Percentiles rank a stretch among this genome's conserved stretches.
These are phyloP conservation scores for Cyclophora punctaria DNA, from an alignment of 2,888 invertebrate species.

Conservation along the genomic window DNA sequence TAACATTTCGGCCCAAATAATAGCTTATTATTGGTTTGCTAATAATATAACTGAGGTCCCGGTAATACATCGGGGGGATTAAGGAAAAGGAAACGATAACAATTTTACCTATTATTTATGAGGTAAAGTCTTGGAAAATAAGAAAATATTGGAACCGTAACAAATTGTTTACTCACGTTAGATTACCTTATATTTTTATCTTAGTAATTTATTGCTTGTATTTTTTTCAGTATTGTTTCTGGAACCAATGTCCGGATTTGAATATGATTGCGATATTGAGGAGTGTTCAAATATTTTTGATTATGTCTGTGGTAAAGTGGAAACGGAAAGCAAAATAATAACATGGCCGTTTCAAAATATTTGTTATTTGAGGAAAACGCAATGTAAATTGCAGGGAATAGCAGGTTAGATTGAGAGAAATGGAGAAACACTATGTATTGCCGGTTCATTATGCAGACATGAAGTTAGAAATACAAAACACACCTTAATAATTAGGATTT, in stretches of 20 bases:
- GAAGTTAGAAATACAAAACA: no score
- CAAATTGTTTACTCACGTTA: constrained; percentile 5
- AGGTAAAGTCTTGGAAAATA: constrained; percentile 11
- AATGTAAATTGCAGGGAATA: constrained; percentile 27
- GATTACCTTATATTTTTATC: constrained; percentile 4
- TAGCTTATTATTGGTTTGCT: constrained; percentile 17
- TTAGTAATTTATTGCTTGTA: not conserved
- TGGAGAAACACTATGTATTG: constrained; percentile 1
- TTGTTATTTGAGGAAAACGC: constrained; percentile 39
- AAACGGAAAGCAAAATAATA: constrained; percentile 20
- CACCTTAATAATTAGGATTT: no score
- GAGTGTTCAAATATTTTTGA: constrained; percentile 47
- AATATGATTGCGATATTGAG: constrained; percentile 28
- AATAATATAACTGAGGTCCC: constrained; percentile 6
- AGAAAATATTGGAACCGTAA: constrained; percentile 4
- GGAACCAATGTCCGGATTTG: constrained; percentile 9
- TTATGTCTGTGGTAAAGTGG: constrained; percentile 42
- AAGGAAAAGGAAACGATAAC: constrained; percentile 13
- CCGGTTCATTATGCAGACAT: not conserved
- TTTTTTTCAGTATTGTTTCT: constrained; percentile 16
- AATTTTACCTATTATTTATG: constrained; percentile 15
- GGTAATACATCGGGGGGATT: constrained; percentile 13
- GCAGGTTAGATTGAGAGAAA: constrained; percentile 17
- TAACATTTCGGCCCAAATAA: constrained; percentile 12
- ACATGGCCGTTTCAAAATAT: constrained; percentile 40